A percentile compares a stretch with the other conserved stretches of the same genome.
Evolutionary conservation across 2,888 invertebrate genomes (phyloP).

Genomic region (Lacanobia oleracea): DNA sequence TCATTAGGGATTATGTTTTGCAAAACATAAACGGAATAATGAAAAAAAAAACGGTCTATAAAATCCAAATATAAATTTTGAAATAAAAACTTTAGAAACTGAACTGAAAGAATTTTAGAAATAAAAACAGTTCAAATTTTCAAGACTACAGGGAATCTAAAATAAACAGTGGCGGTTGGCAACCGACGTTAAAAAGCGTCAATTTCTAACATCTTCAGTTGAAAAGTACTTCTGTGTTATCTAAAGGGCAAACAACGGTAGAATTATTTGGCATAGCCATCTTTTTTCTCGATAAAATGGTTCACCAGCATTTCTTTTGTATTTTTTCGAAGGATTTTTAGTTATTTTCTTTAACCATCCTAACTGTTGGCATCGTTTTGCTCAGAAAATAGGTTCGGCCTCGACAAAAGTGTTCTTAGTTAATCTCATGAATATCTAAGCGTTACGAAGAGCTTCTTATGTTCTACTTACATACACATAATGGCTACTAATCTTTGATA

Average conservation of each 20-base stretch:
- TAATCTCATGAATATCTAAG: conserved; percentile 30
- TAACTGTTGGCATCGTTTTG: not conserved
- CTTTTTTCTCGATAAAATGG: conserved; percentile 14
- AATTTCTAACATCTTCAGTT: conserved; percentile 36
- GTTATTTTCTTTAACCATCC: not conserved
- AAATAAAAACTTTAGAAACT: too few relatives aligned
- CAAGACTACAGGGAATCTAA: conserved; percentile 36
- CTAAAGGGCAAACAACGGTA: conserved; percentile 29
- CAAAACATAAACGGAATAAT: conserved; percentile 9
- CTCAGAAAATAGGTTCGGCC: conserved; percentile 1
- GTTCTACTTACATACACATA: conserved; percentile 42
- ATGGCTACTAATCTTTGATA: conserved; percentile 42
- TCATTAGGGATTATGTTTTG: conserved; percentile 8
- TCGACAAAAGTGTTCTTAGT: conserved; percentile 20
- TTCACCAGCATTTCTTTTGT: conserved; percentile 1
- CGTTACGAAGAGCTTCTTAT: conserved; percentile 13
- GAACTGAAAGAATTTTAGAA: too few relatives aligned
- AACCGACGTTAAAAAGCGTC: conserved; percentile 36
- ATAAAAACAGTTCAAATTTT: conserved; percentile 44
- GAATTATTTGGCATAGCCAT: conserved; percentile 6
- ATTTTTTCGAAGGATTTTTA: conserved; percentile 14
- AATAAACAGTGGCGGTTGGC: conserved; percentile 27
- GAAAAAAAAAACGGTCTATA: conserved; percentile 3
- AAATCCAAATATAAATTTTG: conserved; percentile 10
- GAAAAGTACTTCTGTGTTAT: conserved; percentile 40